Base-by-base conservation (phyloP, 2,888 invertebrate genomes). In the Phorcus lineatus region DNA sequence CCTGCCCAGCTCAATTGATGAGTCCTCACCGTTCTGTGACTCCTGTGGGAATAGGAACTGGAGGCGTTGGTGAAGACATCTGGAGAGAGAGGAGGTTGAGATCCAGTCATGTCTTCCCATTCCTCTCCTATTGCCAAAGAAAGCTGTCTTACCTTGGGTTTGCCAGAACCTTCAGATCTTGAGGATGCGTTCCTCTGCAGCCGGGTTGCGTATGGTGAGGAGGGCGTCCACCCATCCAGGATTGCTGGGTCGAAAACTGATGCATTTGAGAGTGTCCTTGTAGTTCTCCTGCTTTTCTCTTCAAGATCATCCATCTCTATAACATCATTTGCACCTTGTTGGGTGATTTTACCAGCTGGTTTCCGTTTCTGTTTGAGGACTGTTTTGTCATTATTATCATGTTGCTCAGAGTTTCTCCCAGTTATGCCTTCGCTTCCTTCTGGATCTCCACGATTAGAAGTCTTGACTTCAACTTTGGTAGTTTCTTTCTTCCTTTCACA, bases 91-190 rank as follows among this genome's bases (percentile, higher is more conserved):
- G 67, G 28, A 19, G 77, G n/a, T 67, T 79, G 17, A 62, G 74
- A 6, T 62, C 81, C 78, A 9, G 83, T 83, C 70, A 87, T 84
- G 19, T 85, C 80, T 81, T 89, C 89, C 87, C 87, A 86, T 74
- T 89, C 89, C 77, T 88, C 89, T 0, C 87, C 86, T 9, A 89
- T 88, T 36, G 81, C 83, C 54, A 86, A 28, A 24, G 84, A 83
- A 16, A 86, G 74, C 40, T 86, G 86, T 13, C 84, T 53, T 1
- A 62, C 62, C 66, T 66, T 52, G n/a, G 24, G 40, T 24, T 52
- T 66, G 1, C 47, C 52, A 19, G 70, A 62, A 22, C 77, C 52
- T 16, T 78, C 77, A 47, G 77, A 78, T 7, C 62, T 36, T 22
- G 53, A 6, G 6, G 77, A 78, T n/a, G 77, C 22, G 7, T 62